These are phyloP conservation scores for Seira ritae DNA, from an alignment of 2,888 invertebrate species.

Conservation along the genomic window DNA sequence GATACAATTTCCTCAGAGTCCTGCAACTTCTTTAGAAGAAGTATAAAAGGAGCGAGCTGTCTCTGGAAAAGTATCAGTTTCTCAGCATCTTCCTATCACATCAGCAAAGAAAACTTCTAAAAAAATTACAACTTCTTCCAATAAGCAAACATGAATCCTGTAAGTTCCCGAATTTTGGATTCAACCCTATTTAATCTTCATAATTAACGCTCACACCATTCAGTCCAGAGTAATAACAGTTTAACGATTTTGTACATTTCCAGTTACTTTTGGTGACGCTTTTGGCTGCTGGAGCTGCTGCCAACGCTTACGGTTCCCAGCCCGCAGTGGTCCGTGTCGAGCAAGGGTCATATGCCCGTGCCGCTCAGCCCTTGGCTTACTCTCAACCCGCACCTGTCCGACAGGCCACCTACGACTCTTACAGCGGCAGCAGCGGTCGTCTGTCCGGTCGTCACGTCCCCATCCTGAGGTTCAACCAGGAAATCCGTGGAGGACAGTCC, in stretches of 20 bases:
- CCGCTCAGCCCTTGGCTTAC: not conserved
- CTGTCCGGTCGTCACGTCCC: conserved; percentile 32
- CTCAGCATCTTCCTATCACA: too few relatives aligned
- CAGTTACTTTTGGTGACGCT: conserved; percentile 46
- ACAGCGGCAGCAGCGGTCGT: conserved; percentile 5
- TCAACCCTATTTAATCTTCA: conserved; percentile 8
- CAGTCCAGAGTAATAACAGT: too few relatives aligned
- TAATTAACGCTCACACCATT: not conserved
- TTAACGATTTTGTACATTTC: too few relatives aligned
- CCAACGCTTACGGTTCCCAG: conserved; percentile 25
- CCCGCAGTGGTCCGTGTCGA: conserved; percentile 8
- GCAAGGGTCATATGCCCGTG: not conserved
- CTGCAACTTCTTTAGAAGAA: too few relatives aligned
- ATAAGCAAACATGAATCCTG: conserved; percentile 49
- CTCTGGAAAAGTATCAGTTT: too few relatives aligned
- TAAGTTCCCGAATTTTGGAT: conserved; percentile 43
- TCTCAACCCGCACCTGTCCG: conserved; percentile 21
- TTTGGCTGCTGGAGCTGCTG: conserved; percentile 57
- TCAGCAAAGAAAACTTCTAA: too few relatives aligned
- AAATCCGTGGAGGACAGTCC: conserved; percentile 38
- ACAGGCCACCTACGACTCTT: not conserved
- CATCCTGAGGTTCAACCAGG: conserved; percentile 55
- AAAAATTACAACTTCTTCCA: not conserved
- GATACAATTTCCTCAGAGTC: too few relatives aligned
- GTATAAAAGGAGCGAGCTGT: too few relatives aligned